phyloP scores from a whole-genome alignment of 2,113 vertebrate species.

The Steatornis caripensis region DNA sequence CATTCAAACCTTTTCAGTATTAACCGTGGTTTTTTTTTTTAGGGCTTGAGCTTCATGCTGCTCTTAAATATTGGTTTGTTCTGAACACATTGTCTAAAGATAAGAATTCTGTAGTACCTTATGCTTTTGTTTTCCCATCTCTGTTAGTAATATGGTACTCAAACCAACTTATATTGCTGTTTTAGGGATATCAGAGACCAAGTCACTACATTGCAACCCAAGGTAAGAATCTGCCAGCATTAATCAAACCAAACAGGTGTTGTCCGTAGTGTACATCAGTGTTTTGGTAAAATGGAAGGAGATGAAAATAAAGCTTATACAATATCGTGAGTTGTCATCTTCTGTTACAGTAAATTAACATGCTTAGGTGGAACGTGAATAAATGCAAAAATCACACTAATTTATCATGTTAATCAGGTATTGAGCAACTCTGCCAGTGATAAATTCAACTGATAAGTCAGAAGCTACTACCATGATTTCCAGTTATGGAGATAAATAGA shows the following conservation, averaged over 20 bases:
- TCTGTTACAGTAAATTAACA: background rate
- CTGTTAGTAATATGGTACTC: constrained; percentile 23
- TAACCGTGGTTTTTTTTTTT: background rate
- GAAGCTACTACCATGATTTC: background rate
- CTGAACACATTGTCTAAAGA: background rate
- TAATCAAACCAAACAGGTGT: background rate
- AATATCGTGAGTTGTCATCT: background rate
- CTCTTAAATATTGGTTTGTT: constrained; percentile 31
- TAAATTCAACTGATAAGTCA: background rate
- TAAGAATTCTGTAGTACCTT: constrained; percentile 52
- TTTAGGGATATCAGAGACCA: constrained; percentile 96
- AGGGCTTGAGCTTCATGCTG: constrained; percentile 29
- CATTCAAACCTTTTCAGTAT: background rate
- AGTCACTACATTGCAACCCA: constrained; percentile 99
- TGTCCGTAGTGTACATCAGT: background rate
- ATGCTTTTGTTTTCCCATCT: constrained; percentile 62
- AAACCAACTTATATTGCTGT: constrained; percentile 69
- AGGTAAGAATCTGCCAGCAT: constrained; percentile 76
- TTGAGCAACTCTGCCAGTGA: background rate
- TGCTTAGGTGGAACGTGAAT: background rate
- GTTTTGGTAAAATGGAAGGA: background rate
- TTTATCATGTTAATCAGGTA: constrained; percentile 30
- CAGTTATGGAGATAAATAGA: background rate
- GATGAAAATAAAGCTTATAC: background rate
- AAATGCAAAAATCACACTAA: background rate